A percentile compares a stretch with the other conserved stretches of the same genome.
phyloP scores from a whole-genome alignment of 64 coral and sea anemone genomes.

The Acropora tenuis region DNA sequence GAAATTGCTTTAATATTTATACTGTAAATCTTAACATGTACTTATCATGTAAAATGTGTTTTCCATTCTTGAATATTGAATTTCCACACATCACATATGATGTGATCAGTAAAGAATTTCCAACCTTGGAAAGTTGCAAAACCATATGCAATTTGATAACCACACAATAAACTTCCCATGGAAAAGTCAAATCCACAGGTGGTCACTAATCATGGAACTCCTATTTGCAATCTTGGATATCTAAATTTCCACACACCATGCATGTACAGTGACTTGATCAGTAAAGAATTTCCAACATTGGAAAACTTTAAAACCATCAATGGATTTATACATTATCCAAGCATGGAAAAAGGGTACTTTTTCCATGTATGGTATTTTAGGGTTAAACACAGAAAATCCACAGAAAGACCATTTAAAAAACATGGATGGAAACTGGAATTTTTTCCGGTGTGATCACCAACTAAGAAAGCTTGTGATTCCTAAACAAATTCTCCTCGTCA shows the following conservation, averaged over 20 bases:
- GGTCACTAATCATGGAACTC: neutral
- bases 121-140: slow-evolving; percentile 12
- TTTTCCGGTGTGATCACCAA: slow-evolving; percentile 39
- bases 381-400: slow-evolving; percentile 47
- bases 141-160: neutral
- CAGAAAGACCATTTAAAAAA: slow-evolving; percentile 30
- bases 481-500: neutral
- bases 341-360: slow-evolving; percentile 58
- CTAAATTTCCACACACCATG: neutral
- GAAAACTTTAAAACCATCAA: slow-evolving; percentile 23
- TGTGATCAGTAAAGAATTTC: slow-evolving; percentile 8
- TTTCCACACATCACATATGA: slow-evolving; percentile 13
- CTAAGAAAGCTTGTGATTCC: neutral
- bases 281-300: slow-evolving; percentile 18
- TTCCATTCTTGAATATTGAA: neutral
- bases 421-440: slow-evolving; percentile 49
- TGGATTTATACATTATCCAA: slow-evolving; percentile 40
- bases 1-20: neutral
- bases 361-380: slow-evolving; percentile 39
- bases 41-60: slow-evolving; percentile 12
- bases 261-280: neutral
- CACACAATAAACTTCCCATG: neutral
- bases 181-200: slow-evolving; percentile 2
- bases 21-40: neutral
- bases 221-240: slow-evolving; percentile 9